phyloP scores from a whole-genome alignment of 2,888 invertebrate genomes.

The Harpagoxenus sublaevis region DNA sequence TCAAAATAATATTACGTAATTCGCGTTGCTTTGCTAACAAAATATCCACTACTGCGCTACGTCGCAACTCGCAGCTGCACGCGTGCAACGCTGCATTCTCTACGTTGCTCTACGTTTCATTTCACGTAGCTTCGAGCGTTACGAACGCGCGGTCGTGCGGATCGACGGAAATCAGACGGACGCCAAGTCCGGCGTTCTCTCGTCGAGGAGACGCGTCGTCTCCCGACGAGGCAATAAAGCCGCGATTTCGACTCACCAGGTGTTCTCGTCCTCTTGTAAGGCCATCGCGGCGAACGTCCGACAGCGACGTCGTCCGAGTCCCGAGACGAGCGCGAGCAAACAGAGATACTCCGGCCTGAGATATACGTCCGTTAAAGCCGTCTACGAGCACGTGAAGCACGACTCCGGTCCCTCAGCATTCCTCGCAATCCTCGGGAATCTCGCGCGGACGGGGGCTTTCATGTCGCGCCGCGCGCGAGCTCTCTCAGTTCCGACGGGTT shows the following conservation, averaged over 20 bases:
- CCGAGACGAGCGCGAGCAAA: conserved; percentile 42
- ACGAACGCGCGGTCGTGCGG: not conserved
- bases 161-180: not conserved
- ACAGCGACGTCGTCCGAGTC: conserved; percentile 53
- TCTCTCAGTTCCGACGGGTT: conserved; percentile 56
- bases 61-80: not conserved
- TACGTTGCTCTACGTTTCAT: too few relatives aligned
- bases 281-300: conserved; percentile 87
- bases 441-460: conserved; percentile 27
- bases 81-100: not conserved
- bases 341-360: conserved; percentile 5
- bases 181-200: not conserved
- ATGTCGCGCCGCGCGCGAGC: conserved; percentile 34
- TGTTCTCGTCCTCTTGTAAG: conserved; percentile 89
- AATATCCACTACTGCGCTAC: not conserved
- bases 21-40: not conserved
- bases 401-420: conserved; percentile 60
- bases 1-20: not conserved
- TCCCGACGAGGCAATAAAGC: not conserved
- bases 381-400: conserved; percentile 20
- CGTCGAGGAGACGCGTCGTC: not conserved
- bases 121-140: not conserved
- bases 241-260: conserved; percentile 87
- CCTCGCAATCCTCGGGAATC: conserved; percentile 59
- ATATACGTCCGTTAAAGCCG: conserved; percentile 54